Evolutionary conservation across 2,113 vertebrate species (phyloP).

Genomic region (Zosterops borbonicus): DNA sequence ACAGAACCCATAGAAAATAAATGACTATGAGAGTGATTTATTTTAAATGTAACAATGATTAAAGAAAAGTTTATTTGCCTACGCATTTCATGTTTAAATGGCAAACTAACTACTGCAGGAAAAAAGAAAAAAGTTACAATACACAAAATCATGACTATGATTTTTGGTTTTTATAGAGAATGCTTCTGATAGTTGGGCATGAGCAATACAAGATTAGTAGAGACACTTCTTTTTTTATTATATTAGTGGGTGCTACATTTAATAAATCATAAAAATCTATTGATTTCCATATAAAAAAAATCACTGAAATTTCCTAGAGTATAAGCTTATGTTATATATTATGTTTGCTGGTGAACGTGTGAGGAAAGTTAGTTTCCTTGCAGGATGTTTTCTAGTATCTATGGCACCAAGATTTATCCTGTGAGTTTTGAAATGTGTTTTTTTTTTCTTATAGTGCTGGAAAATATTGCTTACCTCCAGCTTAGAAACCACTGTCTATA

Average conservation of each 20-base stretch:
- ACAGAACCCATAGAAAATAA: neutral
- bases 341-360: neutral
- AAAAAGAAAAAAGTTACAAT: neutral
- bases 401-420: neutral
- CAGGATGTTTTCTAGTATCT: neutral
- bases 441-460: neutral
- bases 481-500: neutral
- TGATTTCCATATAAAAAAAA: neutral
- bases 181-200: accelerated
- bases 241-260: neutral
- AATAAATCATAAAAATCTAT: neutral
- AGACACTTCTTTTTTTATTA: neutral
- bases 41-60: neutral
- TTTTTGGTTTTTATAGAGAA: neutral
- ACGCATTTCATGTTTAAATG: neutral
- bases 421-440: neutral
- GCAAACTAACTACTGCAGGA: neutral
- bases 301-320: neutral
- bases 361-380: neutral
- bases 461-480: neutral
- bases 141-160: neutral
- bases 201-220: neutral
- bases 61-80: neutral
- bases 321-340: neutral
- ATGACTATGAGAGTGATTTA: neutral